Evolutionary conservation across 2,888 invertebrate species (phyloP), one percentile per base, ranked within the genome.

Genomic region (Cerceris rybyensis): DNA sequence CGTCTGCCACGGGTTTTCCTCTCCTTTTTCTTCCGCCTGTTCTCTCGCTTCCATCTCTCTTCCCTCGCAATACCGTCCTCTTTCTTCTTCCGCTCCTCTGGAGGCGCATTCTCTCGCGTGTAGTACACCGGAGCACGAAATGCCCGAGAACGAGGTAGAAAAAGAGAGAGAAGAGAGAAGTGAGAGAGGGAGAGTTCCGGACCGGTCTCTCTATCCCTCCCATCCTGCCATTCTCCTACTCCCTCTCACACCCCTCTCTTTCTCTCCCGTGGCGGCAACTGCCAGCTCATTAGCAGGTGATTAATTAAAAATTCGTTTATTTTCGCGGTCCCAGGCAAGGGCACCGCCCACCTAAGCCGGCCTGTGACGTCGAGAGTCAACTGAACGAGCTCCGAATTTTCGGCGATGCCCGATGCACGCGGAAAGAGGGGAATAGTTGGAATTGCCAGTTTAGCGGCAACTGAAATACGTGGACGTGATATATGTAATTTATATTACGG

Each of bases 271-370:
- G 16, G 8, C 14, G 78, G 70, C 80, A 82, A 74, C 81, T 78
- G 84, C 81, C 76, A 79, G 87, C 89, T 91, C 91, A 90, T 91
- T 91, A 91, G 90, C 90, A 80, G 84, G 88, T 87, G 88, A 91
- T 91, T 91, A 90, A 91, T 91, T 90, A 90, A 90, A 90, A 90
- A 90, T 87, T 88, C 86, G 86, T 86, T 88, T 86, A 88, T 87
- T 88, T 85, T 81, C 80, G 71, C 76, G 77, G 78, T 54, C 69
- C 66, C 41, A 57, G 58, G 61, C 73, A 73, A 69, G 61, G 75
- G 83, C 52, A 55, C 81, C 80, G 83, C 78, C 81, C 80, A 80
- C 75, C 76, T 70, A 77, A 70, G 75, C 76, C 55, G 70, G 72
- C 70, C 75, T 65, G 71, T 70, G 64, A 74, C 68, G 71, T 41